phyloP scores from a whole-genome alignment of 37 sponge, comb jelly and placozoan species.

The Ephydatia muelleri region DNA sequence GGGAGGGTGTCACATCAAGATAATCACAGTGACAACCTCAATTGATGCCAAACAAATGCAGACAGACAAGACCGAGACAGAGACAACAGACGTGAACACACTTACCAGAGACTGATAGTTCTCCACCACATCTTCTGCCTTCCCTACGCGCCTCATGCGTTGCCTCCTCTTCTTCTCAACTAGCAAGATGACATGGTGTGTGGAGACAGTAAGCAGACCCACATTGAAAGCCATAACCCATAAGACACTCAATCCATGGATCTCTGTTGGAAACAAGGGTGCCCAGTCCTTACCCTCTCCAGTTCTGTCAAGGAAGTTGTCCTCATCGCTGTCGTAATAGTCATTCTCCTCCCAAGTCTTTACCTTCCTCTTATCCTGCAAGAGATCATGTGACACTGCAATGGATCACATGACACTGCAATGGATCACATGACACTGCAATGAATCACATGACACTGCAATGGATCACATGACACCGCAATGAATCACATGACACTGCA shows the following conservation, averaged over 20 bases:
- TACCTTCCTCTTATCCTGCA: conserved; percentile 51
- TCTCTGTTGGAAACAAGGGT: background rate
- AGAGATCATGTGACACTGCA: too few relatives aligned
- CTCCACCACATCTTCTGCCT: conserved; percentile 56
- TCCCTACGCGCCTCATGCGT: conserved; percentile 80
- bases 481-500: too few relatives aligned
- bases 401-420: too few relatives aligned
- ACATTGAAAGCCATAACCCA: background rate
- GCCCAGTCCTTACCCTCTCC: conserved; percentile 59
- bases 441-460: too few relatives aligned
- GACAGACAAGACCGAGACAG: conserved; percentile 7
- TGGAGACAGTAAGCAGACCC: background rate
- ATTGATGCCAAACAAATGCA: background rate
- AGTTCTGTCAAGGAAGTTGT: conserved; percentile 94
- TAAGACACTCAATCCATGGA: conserved; percentile 3
- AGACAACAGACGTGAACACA: background rate
- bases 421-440: too few relatives aligned
- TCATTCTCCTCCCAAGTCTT: conserved; percentile 88
- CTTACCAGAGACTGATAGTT: conserved; percentile 78
- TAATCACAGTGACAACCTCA: too few relatives aligned
- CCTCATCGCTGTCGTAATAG: conserved; percentile 97
- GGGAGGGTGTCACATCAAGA: too few relatives aligned
- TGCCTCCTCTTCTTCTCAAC: conserved; percentile 84
- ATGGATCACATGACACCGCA: too few relatives aligned
- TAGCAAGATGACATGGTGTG: conserved; percentile 2